phyloP scores from a whole-genome alignment of 2,113 vertebrate species.

The Cephalopterus ornatus region DNA sequence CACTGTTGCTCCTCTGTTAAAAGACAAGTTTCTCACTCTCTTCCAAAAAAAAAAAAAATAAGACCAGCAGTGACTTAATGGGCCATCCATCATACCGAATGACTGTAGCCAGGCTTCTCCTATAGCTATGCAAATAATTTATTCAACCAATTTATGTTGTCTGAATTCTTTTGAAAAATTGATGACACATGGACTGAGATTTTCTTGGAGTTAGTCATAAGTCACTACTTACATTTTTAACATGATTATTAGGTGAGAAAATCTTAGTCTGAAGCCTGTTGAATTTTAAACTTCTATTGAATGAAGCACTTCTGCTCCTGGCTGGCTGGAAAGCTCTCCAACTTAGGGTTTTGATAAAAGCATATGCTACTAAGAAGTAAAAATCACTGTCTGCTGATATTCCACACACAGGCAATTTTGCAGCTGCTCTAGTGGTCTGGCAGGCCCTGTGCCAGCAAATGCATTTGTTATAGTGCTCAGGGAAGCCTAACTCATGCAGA shows the following conservation, averaged over 20 bases:
- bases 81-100: neutral
- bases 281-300: neutral
- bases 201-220: neutral
- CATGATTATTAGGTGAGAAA: neutral
- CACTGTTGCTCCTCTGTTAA: neutral
- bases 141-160: neutral
- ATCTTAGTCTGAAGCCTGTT: neutral
- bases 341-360: neutral
- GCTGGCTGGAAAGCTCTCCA: neutral
- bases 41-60: neutral
- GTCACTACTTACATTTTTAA: neutral
- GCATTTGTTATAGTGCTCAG: neutral
- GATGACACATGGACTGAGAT: neutral
- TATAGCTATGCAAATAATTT: neutral
- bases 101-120: neutral
- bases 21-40: neutral
- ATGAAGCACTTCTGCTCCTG: neutral
- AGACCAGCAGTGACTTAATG: neutral
- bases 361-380: neutral
- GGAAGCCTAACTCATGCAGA: neutral
- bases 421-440: neutral
- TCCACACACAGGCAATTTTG: neutral
- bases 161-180: neutral
- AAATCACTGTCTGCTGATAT: neutral
- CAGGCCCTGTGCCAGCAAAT: neutral